Conservation (phyloP, 1,140 invertebrate genomes). For the Anoplophora glabripennis region DNA sequence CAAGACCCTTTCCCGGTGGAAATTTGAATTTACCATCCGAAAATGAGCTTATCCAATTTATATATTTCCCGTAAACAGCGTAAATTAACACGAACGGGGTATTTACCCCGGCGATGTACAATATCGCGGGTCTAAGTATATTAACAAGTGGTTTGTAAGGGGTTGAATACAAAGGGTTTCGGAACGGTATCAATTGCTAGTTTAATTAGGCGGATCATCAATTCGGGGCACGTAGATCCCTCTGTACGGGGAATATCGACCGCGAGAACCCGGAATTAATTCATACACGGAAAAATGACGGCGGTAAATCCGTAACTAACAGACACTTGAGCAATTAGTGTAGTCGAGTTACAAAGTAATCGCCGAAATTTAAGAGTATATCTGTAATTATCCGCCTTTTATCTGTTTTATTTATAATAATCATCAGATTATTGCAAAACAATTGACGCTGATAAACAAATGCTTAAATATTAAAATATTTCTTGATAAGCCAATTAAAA, state of each 20-base stretch:
- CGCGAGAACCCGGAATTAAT: constrained; percentile 2
- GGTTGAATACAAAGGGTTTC: constrained; percentile 12
- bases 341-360: no score
- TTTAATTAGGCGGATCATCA: constrained; percentile 27
- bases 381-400: no score
- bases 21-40: constrained; percentile 8
- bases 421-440: no score
- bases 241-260: constrained; percentile 8
- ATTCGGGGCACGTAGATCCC: constrained; percentile 25
- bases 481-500: no score
- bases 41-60: constrained; percentile 15
- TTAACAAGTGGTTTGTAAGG: constrained; percentile 8
- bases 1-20: not conserved
- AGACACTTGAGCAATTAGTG: no score
- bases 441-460: no score
- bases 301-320: no score
- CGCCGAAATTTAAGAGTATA: no score
- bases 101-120: not conserved
- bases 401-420: no score
- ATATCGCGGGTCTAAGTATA: constrained; percentile 12
- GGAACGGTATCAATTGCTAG: constrained; percentile 18
- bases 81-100: constrained; percentile 3
- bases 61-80: constrained; percentile 14
- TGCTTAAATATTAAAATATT: no score
- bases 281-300: constrained; percentile 6